A percentile compares a stretch with the other conserved stretches of the same genome.
These are phyloP conservation scores for Leptodactylus fallax DNA, from an alignment of 2,797 vertebrate species.

Conservation along the genomic window DNA sequence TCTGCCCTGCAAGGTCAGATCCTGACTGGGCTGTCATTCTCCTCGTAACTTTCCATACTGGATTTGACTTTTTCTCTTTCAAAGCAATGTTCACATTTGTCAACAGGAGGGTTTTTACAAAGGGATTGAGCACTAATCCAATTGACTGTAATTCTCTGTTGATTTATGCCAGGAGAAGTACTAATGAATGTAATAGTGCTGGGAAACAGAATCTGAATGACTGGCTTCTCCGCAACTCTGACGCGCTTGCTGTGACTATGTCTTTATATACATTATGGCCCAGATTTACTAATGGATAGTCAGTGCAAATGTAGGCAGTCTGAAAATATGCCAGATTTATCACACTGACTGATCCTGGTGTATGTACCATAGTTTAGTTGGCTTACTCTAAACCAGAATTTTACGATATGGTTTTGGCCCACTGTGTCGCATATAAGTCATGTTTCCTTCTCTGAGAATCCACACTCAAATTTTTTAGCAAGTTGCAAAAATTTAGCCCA, in stretches of 20 bases:
- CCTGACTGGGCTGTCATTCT: conserved; percentile 47
- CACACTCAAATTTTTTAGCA: too few species aligned
- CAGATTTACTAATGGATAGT: too few species aligned
- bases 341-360: too few species aligned
- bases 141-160: conserved; percentile 62
- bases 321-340: too few species aligned
- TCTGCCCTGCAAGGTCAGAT: conserved; percentile 7
- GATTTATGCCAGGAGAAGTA: conserved; percentile 58
- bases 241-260: conserved; percentile 37
- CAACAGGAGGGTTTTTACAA: conserved; percentile 62
- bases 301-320: too few species aligned
- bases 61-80: conserved; percentile 54
- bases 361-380: too few species aligned
- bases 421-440: too few species aligned
- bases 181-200: conserved; percentile 45
- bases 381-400: too few species aligned
- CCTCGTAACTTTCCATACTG: conserved; percentile 38
- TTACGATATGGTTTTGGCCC: too few species aligned
- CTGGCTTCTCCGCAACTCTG: conserved; percentile 32
- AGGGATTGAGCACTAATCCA: conserved; percentile 57
- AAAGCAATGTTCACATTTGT: conserved; percentile 59
- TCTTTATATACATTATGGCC: conserved; percentile 52
- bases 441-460: too few species aligned
- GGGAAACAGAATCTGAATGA: conserved; percentile 49
- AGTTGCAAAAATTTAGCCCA: too few species aligned